Base-by-base conservation (phyloP, 2,888 invertebrate species). In the Periphyllus acericola region DNA sequence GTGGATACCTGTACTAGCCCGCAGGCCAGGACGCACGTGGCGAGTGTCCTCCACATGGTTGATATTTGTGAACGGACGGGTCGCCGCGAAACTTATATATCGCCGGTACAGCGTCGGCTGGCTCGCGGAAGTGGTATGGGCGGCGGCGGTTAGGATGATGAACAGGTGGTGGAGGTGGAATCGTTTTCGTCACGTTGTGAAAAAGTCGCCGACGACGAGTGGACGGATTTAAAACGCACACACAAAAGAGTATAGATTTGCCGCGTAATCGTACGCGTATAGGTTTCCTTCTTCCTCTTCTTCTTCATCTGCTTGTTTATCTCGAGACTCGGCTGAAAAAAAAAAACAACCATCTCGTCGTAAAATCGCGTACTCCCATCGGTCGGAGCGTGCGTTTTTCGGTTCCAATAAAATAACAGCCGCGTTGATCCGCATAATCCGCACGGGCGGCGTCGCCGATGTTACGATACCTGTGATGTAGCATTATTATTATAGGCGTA, bases 31-130 rank as follows among this genome's bases (percentile, higher is more conserved):
- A 60, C 36, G 36, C 36, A 83, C 74, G 75, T 60, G 21, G 29
- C 21, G n/a, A 60, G 29, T 21, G 36, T 60, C 83, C 74, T 60
- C 83, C 74, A 60, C 83, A 83, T 83, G 74, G 60, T 83, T 60
- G 74, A 60, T n/a, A n/a, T 34, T 34, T 21, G 21, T 29, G 4
- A 74, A 21, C 36, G 29, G 36, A 40, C 36, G 36, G 19, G 21
- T 29, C 40, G 83, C 29, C 29, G 46, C 25, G n/a, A n/a, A 52
- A 75, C 74, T 74, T 74, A 29, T 75, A 60, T 74, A 83, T n/a
- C 21, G 14, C 8, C 19, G 60, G 14, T 6, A 11, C 8, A 36
- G 46, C 21, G 40, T 3, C 11, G 0, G n/a, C 0, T 9, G 9
- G 9, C 68, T 14, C 46, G 46, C 46, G 46, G 46, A 46, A 46